Percentiles rank a stretch among this genome's conserved stretches.
Evolutionary conservation across 2,888 invertebrate species (phyloP).

Genomic region (Erebia palarica): DNA sequence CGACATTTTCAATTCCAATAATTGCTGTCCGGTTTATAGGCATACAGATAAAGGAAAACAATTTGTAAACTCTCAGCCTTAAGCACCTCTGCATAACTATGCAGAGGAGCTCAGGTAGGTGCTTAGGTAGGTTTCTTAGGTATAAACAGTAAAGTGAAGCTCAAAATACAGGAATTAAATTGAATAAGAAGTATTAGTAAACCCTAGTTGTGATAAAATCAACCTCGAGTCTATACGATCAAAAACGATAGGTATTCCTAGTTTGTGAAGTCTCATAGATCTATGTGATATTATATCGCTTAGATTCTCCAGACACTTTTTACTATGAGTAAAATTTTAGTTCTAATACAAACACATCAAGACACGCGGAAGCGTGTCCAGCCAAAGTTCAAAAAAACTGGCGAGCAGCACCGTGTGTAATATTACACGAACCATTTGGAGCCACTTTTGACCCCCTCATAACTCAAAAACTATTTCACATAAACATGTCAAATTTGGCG

Average conservation of each 20-base stretch:
- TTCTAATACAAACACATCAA: constrained; percentile 1
- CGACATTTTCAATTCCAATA: too few relatives aligned
- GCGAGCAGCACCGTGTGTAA: too few relatives aligned
- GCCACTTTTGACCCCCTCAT: too few relatives aligned
- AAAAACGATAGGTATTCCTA: not conserved
- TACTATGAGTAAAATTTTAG: too few relatives aligned
- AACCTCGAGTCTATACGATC: not conserved
- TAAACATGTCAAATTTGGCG: too few relatives aligned
- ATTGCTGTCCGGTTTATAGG: not conserved
- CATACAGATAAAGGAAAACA: not conserved
- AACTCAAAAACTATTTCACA: too few relatives aligned
- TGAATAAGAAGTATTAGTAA: too few relatives aligned
- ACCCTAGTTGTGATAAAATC: not conserved
- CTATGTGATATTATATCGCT: constrained; percentile 8
- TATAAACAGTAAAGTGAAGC: not conserved
- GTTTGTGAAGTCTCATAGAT: not conserved
- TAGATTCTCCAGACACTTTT: constrained; percentile 9
- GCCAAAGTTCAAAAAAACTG: too few relatives aligned
- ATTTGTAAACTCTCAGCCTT: not conserved
- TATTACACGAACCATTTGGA: too few relatives aligned
- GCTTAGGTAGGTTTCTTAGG: too few relatives aligned
- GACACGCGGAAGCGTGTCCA: too few relatives aligned
- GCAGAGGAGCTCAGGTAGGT: too few relatives aligned
- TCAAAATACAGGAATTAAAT: not conserved
- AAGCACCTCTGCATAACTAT: not conserved